Conservation (phyloP, 2,113 vertebrate genomes). For the Microtus montanus region DNA sequence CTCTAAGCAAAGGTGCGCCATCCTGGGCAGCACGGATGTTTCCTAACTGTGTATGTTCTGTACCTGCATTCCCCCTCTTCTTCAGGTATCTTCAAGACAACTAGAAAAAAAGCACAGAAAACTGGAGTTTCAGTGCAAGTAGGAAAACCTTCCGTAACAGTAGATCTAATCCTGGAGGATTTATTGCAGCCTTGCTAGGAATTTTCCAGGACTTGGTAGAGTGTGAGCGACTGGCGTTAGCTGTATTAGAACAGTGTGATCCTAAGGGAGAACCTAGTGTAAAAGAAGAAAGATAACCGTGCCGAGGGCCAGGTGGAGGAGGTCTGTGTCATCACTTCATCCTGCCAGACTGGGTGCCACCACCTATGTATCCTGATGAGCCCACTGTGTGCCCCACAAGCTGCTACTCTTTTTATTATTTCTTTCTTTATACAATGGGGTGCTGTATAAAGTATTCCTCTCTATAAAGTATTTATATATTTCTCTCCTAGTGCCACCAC, state of each 20-base stretch:
- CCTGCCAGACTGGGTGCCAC: neutral
- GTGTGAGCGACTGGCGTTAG: neutral
- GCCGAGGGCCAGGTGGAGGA: neutral
- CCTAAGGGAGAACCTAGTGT: neutral
- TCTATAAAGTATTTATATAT: no score
- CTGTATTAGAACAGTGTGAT: constrained; percentile 23
- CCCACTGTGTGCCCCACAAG: neutral
- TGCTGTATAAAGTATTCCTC: no score
- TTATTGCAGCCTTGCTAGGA: neutral
- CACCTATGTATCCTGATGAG: neutral
- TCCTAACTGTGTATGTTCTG: neutral
- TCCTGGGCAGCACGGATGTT: constrained; percentile 10
- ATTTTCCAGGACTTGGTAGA: neutral
- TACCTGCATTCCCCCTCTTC: neutral
- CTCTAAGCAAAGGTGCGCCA: constrained; percentile 45
- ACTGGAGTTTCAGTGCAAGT: neutral
- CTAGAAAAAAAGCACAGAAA: neutral
- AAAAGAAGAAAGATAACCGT: neutral
- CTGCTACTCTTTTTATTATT: neutral
- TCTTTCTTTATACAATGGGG: neutral
- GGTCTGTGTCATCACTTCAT: no score
- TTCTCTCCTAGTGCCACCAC: no score
- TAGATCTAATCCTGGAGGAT: neutral
- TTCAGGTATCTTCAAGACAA: constrained; percentile 21
- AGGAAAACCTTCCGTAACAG: neutral